Conservation (phyloP, 2,888 invertebrate genomes). For the Drosophila conformis region DNA sequence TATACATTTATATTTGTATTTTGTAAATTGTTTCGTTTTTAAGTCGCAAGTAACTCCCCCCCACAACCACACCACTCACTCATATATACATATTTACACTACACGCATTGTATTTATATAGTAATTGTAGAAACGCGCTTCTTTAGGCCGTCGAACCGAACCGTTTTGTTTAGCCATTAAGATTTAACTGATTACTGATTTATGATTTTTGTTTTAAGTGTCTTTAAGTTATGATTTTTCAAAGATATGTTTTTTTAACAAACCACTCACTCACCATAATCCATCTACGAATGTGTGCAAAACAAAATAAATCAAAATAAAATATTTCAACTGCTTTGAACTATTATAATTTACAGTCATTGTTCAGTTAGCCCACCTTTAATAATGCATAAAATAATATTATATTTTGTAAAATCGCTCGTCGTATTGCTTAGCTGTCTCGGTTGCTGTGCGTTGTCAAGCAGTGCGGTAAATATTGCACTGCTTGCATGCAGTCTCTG, state of each 20-base stretch:
- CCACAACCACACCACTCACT: constrained; percentile 23
- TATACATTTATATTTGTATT: constrained; percentile 51
- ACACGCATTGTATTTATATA: constrained; percentile 71
- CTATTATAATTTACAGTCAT: constrained; percentile 27
- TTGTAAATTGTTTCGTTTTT: constrained; percentile 71
- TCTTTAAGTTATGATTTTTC: constrained; percentile 51
- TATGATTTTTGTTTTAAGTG: constrained; percentile 53
- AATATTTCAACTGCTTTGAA: constrained; percentile 27
- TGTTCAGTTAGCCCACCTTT: constrained; percentile 28
- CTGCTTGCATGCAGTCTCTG: constrained; percentile 30
- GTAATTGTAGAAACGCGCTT: constrained; percentile 46
- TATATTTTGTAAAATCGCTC: constrained; percentile 1
- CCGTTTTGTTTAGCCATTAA: constrained; percentile 61
- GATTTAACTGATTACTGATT: constrained; percentile 63
- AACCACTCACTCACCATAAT: constrained; percentile 32
- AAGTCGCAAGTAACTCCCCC: constrained; percentile 56
- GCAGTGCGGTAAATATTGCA: constrained; percentile 27
- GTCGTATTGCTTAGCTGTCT: constrained; percentile 12
- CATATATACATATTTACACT: constrained; percentile 43
- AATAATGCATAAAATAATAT: constrained; percentile 11
- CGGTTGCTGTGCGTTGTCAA: constrained; percentile 31
- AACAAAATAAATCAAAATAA: constrained; percentile 32
- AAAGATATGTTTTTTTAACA: constrained; percentile 38
- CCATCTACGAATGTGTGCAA: constrained; percentile 36
- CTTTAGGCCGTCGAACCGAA: constrained; percentile 39